Percentiles rank a stretch among this genome's conserved stretches.
Evolutionary conservation across 2,113 vertebrate genomes (phyloP).

Genomic region (Scomber colias): DNA sequence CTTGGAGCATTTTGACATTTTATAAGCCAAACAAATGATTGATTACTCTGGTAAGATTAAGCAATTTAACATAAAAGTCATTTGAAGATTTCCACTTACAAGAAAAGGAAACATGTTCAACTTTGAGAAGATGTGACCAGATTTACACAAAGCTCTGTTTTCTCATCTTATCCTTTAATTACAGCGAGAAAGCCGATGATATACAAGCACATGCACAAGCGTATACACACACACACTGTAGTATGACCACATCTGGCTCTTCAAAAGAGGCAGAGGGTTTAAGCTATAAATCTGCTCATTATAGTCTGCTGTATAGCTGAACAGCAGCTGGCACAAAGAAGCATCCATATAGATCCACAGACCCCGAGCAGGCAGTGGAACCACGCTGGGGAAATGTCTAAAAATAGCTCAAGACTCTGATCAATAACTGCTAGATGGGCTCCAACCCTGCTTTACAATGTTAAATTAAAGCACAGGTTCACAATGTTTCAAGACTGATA

Average conservation of each 20-base stretch:
- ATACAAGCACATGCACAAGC: neutral
- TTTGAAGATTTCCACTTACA: too few species aligned
- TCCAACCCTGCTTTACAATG: neutral
- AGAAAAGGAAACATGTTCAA: neutral
- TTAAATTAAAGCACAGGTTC: too few species aligned
- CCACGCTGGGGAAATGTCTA: constrained; percentile 48
- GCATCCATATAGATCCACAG: constrained; percentile 58
- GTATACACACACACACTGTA: neutral
- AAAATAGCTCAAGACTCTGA: constrained; percentile 68
- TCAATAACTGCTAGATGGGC: constrained; percentile 62
- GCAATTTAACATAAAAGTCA: too few species aligned
- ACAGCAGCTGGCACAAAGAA: constrained; percentile 64
- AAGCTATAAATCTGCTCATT: constrained; percentile 26
- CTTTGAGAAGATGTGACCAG: neutral
- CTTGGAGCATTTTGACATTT: too few species aligned
- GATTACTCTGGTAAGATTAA: too few species aligned
- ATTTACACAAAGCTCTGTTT: neutral
- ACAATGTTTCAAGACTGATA: too few species aligned
- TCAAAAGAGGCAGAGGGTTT: constrained; percentile 22
- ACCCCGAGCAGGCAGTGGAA: constrained; percentile 33
- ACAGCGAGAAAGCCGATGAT: neutral
- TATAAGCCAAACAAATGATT: too few species aligned
- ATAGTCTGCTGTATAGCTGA: constrained; percentile 14
- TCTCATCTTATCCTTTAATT: too few species aligned
- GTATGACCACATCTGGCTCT: constrained; percentile 45